Conservation (phyloP, 2,113 vertebrate species). For the Pygoscelis antarcticus region DNA sequence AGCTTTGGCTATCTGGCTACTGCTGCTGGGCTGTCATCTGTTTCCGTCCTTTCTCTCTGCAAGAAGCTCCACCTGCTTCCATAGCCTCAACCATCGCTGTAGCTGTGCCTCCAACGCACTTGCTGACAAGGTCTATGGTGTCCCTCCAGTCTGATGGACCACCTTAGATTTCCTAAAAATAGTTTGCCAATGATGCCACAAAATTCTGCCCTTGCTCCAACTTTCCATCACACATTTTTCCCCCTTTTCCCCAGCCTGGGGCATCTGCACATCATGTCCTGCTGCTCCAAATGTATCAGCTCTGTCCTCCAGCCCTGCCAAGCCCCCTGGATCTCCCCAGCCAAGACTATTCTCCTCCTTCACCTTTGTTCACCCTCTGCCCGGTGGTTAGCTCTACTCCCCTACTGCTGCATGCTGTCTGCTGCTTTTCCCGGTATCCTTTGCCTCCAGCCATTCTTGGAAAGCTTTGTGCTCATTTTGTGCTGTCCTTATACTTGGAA, state of each 20-base stretch:
- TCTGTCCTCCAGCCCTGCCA: not conserved
- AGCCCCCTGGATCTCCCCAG: not conserved
- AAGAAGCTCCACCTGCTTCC: not conserved
- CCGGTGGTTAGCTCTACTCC: not conserved
- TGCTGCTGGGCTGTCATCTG: not conserved
- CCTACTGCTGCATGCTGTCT: not conserved
- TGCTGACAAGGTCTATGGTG: not conserved
- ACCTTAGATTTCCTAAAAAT: not conserved
- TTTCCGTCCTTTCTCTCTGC: not conserved
- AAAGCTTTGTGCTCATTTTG: not conserved
- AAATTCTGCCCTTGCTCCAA: not conserved
- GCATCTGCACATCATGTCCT: not conserved
- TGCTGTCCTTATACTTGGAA: not conserved
- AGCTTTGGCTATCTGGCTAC: not conserved
- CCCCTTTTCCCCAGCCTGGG: not conserved
- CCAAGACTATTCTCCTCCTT: not conserved
- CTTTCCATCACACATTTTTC: not conserved
- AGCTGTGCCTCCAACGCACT: not conserved
- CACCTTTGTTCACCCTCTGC: not conserved
- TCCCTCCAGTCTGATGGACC: not conserved
- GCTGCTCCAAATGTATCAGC: not conserved
- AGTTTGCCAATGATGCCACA: not conserved
- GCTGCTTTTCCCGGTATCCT: not conserved
- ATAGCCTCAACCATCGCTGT: not conserved
- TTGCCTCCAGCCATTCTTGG: not conserved